phyloP scores from a whole-genome alignment of 1,140 invertebrate species.

The Lutraria rhynchaena region DNA sequence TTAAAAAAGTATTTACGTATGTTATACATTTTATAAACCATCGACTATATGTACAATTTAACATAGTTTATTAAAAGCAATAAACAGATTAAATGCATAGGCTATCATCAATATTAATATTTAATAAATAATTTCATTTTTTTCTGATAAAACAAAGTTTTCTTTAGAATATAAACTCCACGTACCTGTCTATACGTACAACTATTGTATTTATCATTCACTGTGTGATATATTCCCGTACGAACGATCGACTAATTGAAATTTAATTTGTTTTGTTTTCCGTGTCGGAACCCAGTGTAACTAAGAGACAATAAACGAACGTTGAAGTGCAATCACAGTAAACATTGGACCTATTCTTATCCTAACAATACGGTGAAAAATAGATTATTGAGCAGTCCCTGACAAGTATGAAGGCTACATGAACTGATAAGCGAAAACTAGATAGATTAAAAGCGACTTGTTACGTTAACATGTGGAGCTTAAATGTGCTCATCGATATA shows the following conservation, averaged over 20 bases:
- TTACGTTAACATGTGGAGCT: neutral
- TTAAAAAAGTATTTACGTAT: too few relatives aligned
- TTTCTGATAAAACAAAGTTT: neutral
- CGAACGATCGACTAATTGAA: neutral
- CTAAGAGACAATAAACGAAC: slow-evolving; percentile 48
- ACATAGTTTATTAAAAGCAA: too few relatives aligned
- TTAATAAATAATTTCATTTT: neutral
- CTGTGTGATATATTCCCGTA: neutral
- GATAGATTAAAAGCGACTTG: neutral
- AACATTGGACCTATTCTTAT: slow-evolving; percentile 36
- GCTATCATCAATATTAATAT: neutral
- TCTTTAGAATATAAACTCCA: neutral
- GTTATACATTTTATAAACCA: too few relatives aligned
- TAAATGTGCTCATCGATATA: neutral
- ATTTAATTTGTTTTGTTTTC: slow-evolving; percentile 37
- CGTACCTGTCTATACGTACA: neutral
- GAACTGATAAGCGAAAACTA: slow-evolving; percentile 2
- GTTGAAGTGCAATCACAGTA: slow-evolving; percentile 48
- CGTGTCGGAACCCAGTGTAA: neutral
- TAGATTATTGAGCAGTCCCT: slow-evolving; percentile 32
- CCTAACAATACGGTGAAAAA: slow-evolving; percentile 51
- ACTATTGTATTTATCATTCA: neutral
- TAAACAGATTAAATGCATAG: too few relatives aligned
- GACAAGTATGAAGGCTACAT: neutral
- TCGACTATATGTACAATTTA: too few relatives aligned